A percentile compares a stretch with the other conserved stretches of the same genome.
These are phyloP conservation scores for Anolis sagrei DNA, from an alignment of 2,113 vertebrate species.

Conservation along the genomic window DNA sequence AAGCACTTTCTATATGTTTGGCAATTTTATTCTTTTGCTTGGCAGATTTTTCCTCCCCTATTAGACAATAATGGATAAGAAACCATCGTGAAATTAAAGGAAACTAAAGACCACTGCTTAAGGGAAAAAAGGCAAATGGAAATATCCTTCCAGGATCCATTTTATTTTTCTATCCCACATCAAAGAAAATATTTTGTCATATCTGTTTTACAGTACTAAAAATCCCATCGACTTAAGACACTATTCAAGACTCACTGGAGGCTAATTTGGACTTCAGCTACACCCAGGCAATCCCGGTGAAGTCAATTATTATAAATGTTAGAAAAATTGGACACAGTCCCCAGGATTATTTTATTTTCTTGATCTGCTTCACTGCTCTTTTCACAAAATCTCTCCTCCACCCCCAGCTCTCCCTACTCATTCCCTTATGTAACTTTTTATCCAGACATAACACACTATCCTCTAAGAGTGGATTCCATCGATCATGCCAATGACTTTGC, in stretches of 20 bases:
- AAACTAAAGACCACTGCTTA: constrained; percentile 18
- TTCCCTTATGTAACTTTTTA: constrained; percentile 1
- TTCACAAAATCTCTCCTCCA: constrained; percentile 33
- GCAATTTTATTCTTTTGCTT: constrained; percentile 3
- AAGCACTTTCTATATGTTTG: not conserved
- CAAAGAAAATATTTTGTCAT: constrained; percentile 63
- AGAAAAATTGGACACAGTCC: constrained; percentile 62
- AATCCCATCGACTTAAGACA: constrained; percentile 50
- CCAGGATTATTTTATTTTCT: constrained; percentile 59
- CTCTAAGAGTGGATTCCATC: constrained; percentile 21
- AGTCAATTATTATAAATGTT: constrained; percentile 58
- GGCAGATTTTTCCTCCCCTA: not conserved
- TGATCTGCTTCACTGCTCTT: constrained; percentile 44
- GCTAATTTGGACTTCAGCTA: constrained; percentile 49
- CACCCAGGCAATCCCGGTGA: constrained; percentile 29
- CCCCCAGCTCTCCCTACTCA: not conserved
- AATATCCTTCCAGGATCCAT: constrained; percentile 27
- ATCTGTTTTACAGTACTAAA: constrained; percentile 54
- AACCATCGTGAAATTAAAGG: constrained; percentile 1
- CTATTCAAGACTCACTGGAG: constrained; percentile 13
- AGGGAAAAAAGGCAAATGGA: constrained; percentile 12
- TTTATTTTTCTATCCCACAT: constrained; percentile 59
- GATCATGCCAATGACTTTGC: not conserved
- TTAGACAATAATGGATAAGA: constrained; percentile 22
- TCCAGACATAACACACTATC: constrained; percentile 45